phyloP scores from a whole-genome alignment of 2,797 vertebrate genomes.

The Distichodus sexfasciatus region DNA sequence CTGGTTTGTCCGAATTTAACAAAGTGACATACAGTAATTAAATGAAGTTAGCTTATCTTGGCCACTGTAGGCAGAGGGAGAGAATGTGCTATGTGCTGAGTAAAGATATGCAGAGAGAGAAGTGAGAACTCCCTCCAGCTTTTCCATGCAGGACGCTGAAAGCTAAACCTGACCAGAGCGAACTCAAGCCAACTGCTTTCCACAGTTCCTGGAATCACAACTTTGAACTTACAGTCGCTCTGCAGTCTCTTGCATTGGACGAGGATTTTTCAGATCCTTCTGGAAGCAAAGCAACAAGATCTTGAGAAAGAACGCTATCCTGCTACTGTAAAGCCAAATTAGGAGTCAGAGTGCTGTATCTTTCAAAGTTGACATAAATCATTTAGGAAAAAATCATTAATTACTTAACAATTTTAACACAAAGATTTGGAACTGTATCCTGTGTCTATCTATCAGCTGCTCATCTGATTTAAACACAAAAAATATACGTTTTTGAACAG shows the following conservation, averaged over 20 bases:
- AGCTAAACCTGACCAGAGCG: constrained; percentile 44
- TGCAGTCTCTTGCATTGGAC: constrained; percentile 23
- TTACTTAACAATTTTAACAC: no score
- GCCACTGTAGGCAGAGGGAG: neutral
- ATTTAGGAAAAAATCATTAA: no score
- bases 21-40: neutral
- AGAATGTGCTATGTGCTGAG: constrained; percentile 26
- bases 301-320: neutral
- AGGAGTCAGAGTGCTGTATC: neutral
- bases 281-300: constrained; percentile 5
- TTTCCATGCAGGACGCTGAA: constrained; percentile 46
- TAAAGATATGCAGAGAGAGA: constrained; percentile 40
- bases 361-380: neutral
- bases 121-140: constrained; percentile 30
- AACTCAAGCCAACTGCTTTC: constrained; percentile 38
- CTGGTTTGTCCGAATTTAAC: constrained; percentile 35
- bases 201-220: constrained; percentile 40
- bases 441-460: no score
- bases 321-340: constrained; percentile 27
- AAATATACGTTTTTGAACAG: no score
- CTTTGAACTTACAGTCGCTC: constrained; percentile 44
- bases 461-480: no score
- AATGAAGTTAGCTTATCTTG: no score
- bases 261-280: constrained; percentile 24
- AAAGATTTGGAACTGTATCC: no score